A percentile compares a stretch with the other conserved stretches of the same genome.
phyloP scores from a whole-genome alignment of 2,113 vertebrate species.

The Leptobrachium ailaonicum region DNA sequence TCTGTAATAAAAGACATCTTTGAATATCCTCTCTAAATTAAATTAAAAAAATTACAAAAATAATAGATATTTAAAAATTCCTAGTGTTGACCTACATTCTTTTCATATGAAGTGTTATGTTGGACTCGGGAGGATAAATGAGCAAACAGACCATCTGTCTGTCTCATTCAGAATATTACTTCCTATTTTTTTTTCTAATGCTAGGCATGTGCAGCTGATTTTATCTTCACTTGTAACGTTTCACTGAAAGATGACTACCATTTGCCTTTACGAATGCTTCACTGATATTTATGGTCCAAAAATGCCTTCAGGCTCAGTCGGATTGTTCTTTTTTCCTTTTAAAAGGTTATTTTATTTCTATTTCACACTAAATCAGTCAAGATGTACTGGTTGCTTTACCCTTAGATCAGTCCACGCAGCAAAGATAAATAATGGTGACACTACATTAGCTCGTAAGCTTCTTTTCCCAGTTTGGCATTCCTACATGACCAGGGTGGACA shows the following conservation, averaged over 20 bases:
- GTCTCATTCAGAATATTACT: not conserved
- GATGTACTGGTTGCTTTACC: too few relatives aligned
- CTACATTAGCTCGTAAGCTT: too few relatives aligned
- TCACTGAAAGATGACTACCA: not conserved
- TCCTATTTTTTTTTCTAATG: not conserved
- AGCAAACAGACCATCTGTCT: conserved; percentile 2
- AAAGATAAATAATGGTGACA: too few relatives aligned
- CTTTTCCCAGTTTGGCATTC: too few relatives aligned
- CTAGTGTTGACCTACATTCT: not conserved
- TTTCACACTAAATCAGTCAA: too few relatives aligned
- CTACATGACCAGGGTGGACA: too few relatives aligned
- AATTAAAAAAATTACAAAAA: not conserved
- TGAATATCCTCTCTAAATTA: too few relatives aligned
- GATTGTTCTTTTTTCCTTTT: too few relatives aligned
- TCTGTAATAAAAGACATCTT: too few relatives aligned
- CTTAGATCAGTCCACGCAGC: too few relatives aligned
- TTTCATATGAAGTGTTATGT: conserved; percentile 11
- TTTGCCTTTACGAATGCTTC: not conserved
- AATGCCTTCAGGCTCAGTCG: not conserved
- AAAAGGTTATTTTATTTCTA: too few relatives aligned
- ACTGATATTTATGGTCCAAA: not conserved
- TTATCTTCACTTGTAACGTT: not conserved
- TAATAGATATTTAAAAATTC: not conserved
- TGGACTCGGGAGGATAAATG: not conserved
- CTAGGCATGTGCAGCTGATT: not conserved